Base-by-base conservation (phyloP, 2,113 vertebrate genomes). In the Geococcyx californianus region DNA sequence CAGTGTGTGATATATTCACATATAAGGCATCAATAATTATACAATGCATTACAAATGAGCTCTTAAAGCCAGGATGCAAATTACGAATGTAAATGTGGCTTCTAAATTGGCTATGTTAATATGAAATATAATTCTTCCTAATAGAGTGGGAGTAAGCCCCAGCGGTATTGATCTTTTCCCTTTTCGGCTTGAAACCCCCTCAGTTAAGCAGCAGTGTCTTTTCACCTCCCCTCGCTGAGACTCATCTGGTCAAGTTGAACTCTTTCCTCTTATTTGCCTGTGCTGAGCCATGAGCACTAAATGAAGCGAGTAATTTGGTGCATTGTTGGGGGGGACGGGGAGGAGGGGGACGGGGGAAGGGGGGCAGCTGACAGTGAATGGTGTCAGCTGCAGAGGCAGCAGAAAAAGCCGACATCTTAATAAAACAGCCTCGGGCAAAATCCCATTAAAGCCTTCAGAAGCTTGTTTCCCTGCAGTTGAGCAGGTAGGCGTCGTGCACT, bases 391-490 rank as follows among this genome's bases (percentile, higher is more conserved):
- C 99, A 99, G 98, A 99, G 99, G 99, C 99, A 99, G 99, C 99
- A 99, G 99, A 99, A 99, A 99, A 99, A 99, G 99, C 99, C 99
- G 98, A 99, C 99, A 99, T 99, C 99, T 99, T 99, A 99, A 99
- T 99, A 99, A 99, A 99, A 99, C 98, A 99, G 99, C 99, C 99
- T 98, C 98, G 40, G 99, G 99, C 99, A 97, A 99, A 99, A 99
- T 99, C 99, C 99, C 99, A 99, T 99, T 99, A 99, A 99, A 99
- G 99, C 99, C 99, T 99, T 99, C 99, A 99, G 99, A 99, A 99
- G 99, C 99, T 99, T 99, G 99, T 99, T 99, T 99, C 99, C 98
- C 98, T 99, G 99, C 99, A 99, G 99, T 99, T 99, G 99, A 98
- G 99, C 99, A 99, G 99, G 99, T 99, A 99, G 98, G 98, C 98